Evolutionary conservation across 1,140 invertebrate genomes (phyloP), one percentile per base, ranked within the genome.

Genomic region (Diorhabda carinulata): DNA sequence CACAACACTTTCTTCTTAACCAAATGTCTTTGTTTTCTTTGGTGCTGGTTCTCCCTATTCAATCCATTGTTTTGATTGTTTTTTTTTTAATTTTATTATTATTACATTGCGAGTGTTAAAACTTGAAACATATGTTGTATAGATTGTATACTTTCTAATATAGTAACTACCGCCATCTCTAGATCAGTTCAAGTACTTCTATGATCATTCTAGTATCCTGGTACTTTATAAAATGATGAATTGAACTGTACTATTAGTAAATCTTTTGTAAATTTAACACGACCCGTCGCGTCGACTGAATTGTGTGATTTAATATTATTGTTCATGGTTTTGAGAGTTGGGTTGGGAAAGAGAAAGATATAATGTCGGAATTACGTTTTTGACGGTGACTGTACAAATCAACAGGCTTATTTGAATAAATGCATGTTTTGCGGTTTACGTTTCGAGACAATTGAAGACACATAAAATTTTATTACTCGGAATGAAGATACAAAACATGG

Each of bases 331-430:
- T 52, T 52, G 6, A 52, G 47, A 52, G 6, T 52, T 52, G 47
- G 47, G 47, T 52, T 52, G 47, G 47, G 47, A 52, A 25, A 25
- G 25, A 25, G n/a, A n/a, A n/a, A n/a, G n/a, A n/a, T n/a, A n/a
- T 6, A 52, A 52, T 52, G 47, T 52, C n/a, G 47, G 47, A 52
- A 52, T 52, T 52, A 52, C 47, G 47, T 8, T 52, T 52, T 52
- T 52, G 6, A 52, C 47, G 47, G 6, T 52, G 47, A 52, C 6
- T 52, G 47, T 52, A 52, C 47, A 52, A 8, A 52, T 52, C 47
- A 52, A 52, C 47, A 52, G 47, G 47, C 47, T 52, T 52, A 52
- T 52, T 52, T 52, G 47, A 52, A 52, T 52, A 52, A 52, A 52
- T 6, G 47, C 47, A 52, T 52, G 47, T 52, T 52, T 52, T 52